Evolutionary conservation across 1,140 invertebrate genomes (phyloP), one percentile per base, ranked within the genome.

Genomic region (Notospermus geniculatus): DNA sequence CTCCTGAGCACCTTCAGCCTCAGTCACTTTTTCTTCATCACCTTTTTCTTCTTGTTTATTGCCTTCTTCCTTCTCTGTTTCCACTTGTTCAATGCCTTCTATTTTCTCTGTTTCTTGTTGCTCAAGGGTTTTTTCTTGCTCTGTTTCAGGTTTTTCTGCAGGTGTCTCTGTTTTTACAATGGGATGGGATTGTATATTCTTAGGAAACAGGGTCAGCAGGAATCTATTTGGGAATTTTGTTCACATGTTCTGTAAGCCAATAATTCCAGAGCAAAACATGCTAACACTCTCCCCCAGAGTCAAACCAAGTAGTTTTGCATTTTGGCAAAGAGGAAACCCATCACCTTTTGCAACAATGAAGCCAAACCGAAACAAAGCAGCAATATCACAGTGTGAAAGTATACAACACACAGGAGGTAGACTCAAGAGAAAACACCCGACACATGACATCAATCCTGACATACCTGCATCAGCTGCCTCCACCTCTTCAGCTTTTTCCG

Each of bases 11-110:
- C 1, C 23, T 57, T 46, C 23, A 2, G 32, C 57, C 22, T 56
- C 58, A 52, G 15, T 39, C 30, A 57, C 19, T 57, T 63, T 61
- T 43, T 54, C 54, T 60, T 56, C 65, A n/a, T 36, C 43, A 0
- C 53, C n/a, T 27, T 57, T 25, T 17, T 52, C 15, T n/a, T 41
- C 5, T 32, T 54, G 45, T 36, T 50, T 57, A 36, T 46, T 62
- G 39, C 60, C 57, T 46, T 67, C 64, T 54, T 64, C 62, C 63
- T 63, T 67, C 32, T 71, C 66, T 30, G 15, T 54, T 59, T 59
- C 39, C 25, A 27, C 57, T 50, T 58, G 45, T 52, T 63, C 19
- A 29, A 41, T 54, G 22, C 11, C 30, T 32, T n/a, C n/a, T n/a
- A n/a, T n/a, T n/a, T 39, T 22, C 17, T 19, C 36, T 1, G 11